Percentiles rank a stretch among this genome's conserved stretches.
These are phyloP conservation scores for Drosophila recens DNA, from an alignment of 2,888 invertebrate species.

Conservation along the genomic window DNA sequence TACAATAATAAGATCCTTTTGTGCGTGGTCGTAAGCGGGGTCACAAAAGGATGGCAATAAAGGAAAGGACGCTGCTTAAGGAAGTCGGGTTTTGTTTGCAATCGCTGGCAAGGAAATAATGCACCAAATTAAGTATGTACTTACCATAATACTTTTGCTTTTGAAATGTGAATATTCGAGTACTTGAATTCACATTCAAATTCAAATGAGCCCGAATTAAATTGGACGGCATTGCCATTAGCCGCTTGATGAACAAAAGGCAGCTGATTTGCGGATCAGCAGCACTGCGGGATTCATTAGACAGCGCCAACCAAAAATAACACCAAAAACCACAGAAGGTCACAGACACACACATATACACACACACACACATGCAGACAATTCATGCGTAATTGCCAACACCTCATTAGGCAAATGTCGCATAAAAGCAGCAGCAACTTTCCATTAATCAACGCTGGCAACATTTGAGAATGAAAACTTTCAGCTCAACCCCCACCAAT, in stretches of 20 bases:
- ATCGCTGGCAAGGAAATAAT: constrained; percentile 19
- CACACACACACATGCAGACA: constrained; percentile 28
- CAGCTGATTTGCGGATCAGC: constrained; percentile 52
- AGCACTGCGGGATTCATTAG: constrained; percentile 48
- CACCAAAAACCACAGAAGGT: constrained; percentile 31
- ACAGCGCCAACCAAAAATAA: constrained; percentile 53
- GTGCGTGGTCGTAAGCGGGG: constrained; percentile 20
- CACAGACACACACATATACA: constrained; percentile 9
- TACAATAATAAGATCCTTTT: constrained; percentile 71
- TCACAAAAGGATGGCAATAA: constrained; percentile 41
- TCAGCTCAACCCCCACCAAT: constrained; percentile 51
- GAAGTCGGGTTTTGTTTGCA: constrained; percentile 21
- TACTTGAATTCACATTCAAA: constrained; percentile 11
- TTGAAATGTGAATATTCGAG: constrained; percentile 16
- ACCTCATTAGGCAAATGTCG: constrained; percentile 74
- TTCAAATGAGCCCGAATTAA: constrained; percentile 6
- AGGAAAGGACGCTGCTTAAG: constrained; percentile 17
- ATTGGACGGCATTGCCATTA: constrained; percentile 57
- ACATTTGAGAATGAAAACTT: constrained; percentile 53
- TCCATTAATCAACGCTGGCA: constrained; percentile 65
- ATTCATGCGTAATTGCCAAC: constrained; percentile 60
- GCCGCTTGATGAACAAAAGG: constrained; percentile 53
- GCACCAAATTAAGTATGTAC: constrained; percentile 36
- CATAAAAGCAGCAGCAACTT: constrained; percentile 42
- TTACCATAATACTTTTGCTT: constrained; percentile 26